These are phyloP conservation scores for Pammene fasciana DNA, from an alignment of 2,888 invertebrate genomes.

Conservation along the genomic window DNA sequence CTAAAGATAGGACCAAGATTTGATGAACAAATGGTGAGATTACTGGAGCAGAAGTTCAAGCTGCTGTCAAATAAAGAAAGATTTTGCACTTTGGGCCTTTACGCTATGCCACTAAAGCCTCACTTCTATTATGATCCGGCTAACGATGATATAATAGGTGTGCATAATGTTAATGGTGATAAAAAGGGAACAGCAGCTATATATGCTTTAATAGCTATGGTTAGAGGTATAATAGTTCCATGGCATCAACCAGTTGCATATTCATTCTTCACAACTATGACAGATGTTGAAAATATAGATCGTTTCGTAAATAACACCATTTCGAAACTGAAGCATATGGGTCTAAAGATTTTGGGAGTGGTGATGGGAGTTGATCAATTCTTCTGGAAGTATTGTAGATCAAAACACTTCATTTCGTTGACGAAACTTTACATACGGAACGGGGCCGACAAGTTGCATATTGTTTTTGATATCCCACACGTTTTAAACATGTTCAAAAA, in stretches of 20 bases:
- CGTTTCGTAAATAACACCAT: neutral
- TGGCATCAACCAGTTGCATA: conserved; percentile 12
- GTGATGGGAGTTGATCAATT: conserved; percentile 10
- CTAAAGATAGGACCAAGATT: conserved; percentile 14
- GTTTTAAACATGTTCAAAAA: conserved; percentile 20
- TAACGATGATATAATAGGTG: conserved; percentile 25
- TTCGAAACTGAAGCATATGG: conserved; percentile 5
- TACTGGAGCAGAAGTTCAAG: conserved; percentile 13
- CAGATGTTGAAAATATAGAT: conserved; percentile 12
- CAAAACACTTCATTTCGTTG: conserved; percentile 12
- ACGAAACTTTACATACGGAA: neutral
- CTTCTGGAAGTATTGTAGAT: conserved; percentile 14
- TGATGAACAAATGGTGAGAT: conserved; percentile 5
- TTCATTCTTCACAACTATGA: conserved; percentile 17
- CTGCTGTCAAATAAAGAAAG: conserved; percentile 1
- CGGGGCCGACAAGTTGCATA: neutral
- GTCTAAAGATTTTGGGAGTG: conserved; percentile 1
- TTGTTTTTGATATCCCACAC: conserved; percentile 14
- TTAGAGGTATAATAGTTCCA: conserved; percentile 3
- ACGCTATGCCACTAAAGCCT: conserved; percentile 17
- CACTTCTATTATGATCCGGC: conserved; percentile 22
- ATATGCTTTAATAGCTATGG: conserved; percentile 23
- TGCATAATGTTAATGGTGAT: conserved; percentile 20
- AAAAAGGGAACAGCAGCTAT: conserved; percentile 14
- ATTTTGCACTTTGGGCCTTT: conserved; percentile 12